A percentile compares a stretch with the other conserved stretches of the same genome.
Evolutionary conservation across 2,113 vertebrate species (phyloP).

Genomic region (Strix uralensis): DNA sequence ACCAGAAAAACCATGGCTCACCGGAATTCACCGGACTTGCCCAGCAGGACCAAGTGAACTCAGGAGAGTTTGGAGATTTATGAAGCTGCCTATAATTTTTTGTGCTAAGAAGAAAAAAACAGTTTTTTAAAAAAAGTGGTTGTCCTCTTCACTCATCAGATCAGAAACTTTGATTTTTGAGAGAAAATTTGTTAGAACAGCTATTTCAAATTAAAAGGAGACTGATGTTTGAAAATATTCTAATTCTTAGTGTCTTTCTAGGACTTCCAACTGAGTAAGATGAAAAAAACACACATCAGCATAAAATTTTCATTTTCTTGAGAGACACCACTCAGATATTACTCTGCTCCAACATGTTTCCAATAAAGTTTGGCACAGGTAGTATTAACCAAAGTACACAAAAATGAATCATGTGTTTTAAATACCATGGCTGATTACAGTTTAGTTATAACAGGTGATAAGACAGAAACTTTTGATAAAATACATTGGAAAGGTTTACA

Average conservation of each 20-base stretch:
- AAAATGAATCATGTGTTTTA: background rate
- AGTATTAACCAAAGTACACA: background rate
- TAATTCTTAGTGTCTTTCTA: background rate
- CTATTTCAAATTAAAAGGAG: background rate
- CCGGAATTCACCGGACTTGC: background rate
- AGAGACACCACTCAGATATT: background rate
- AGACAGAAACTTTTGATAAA: background rate
- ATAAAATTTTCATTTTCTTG: background rate
- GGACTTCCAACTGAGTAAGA: background rate
- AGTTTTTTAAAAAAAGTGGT: background rate
- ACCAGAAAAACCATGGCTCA: background rate
- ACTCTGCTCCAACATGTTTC: background rate
- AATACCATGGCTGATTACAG: background rate
- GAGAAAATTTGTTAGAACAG: background rate
- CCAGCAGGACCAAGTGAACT: background rate
- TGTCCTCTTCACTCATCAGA: background rate
- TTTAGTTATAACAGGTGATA: background rate
- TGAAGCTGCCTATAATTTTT: background rate
- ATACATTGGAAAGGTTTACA: background rate
- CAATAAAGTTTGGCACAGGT: background rate
- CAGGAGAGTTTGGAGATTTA: background rate
- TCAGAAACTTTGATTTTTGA: background rate
- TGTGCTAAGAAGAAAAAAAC: background rate
- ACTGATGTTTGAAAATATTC: background rate
- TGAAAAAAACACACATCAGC: background rate